Evolutionary conservation across 2,113 vertebrate genomes (phyloP).

Genomic region (Orycteropus afer): DNA sequence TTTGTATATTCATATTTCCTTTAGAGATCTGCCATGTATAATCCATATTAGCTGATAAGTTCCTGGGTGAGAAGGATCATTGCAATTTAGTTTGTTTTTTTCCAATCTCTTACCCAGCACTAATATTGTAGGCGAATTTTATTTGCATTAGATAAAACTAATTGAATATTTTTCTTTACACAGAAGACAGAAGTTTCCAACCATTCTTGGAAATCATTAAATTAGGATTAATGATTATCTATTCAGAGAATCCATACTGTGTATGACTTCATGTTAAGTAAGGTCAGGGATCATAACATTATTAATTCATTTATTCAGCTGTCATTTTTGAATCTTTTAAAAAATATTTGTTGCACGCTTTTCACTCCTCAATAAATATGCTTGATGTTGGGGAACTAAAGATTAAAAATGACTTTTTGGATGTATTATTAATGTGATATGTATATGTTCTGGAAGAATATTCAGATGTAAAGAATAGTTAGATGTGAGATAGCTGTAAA

Average conservation of each 20-base stretch:
- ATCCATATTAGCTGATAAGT: neutral
- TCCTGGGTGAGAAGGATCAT: neutral
- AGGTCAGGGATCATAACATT: neutral
- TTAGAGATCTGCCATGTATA: neutral
- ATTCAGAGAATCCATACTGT: conserved; percentile 10
- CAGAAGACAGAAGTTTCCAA: conserved; percentile 19
- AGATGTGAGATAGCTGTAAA: neutral
- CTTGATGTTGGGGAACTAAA: neutral
- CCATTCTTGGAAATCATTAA: conserved; percentile 77
- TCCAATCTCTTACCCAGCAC: conserved; percentile 1
- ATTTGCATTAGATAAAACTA: conserved; percentile 59
- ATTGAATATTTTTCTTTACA: conserved; percentile 65
- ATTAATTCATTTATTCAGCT: conserved; percentile 18
- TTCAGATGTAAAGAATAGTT: neutral
- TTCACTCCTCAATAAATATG: conserved; percentile 30
- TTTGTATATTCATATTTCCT: neutral
- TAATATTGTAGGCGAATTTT: conserved; percentile 32
- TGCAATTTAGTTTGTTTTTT: conserved; percentile 26
- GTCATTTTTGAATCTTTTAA: conserved; percentile 24
- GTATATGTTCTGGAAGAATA: neutral
- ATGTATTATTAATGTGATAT: neutral
- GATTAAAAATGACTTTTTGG: neutral
- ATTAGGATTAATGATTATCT: conserved; percentile 66
- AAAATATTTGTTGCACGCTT: conserved; percentile 15
- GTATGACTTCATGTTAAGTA: neutral